These are phyloP conservation scores for Ormyrus pomaceus DNA, from an alignment of 2,888 invertebrate species.

Conservation along the genomic window DNA sequence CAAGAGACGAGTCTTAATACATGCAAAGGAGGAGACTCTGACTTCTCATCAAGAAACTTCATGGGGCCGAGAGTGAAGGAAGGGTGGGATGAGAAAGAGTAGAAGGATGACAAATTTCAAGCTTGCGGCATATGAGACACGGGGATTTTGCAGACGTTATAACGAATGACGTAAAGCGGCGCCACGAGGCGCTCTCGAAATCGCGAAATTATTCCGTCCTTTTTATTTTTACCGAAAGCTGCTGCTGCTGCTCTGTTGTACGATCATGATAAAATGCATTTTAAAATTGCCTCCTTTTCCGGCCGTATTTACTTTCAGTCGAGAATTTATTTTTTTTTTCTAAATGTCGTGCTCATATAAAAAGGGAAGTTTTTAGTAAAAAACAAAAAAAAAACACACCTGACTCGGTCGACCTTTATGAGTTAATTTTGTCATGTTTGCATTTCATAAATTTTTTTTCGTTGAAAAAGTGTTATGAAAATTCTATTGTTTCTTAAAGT, in stretches of 20 bases:
- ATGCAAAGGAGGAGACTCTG: slow-evolving; percentile 43
- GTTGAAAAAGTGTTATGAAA: background rate
- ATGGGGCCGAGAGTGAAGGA: slow-evolving; percentile 4
- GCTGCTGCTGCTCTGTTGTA: background rate
- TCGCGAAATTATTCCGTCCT: slow-evolving; percentile 30
- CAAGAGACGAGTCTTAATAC: slow-evolving; percentile 31
- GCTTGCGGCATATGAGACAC: slow-evolving; percentile 19
- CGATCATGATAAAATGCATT: slow-evolving; percentile 22
- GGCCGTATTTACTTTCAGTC: background rate
- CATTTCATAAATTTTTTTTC: slow-evolving; percentile 1
- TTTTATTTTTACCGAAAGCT: slow-evolving; percentile 2
- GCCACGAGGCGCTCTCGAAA: background rate
- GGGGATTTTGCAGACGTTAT: slow-evolving; percentile 22
- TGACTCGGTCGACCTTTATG: slow-evolving; percentile 1
- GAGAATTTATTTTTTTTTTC: background rate
- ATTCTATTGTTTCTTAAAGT: background rate
- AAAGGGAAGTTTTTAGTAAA: slow-evolving; percentile 4
- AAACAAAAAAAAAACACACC: background rate
- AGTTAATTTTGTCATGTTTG: slow-evolving; percentile 2
- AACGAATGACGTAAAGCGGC: slow-evolving; percentile 39
- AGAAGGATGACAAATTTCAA: slow-evolving; percentile 44
- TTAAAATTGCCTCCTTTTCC: slow-evolving; percentile 23
- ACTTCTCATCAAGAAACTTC: slow-evolving; percentile 49
- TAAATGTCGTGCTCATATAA: background rate
- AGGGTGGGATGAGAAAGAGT: background rate